phyloP scores from a whole-genome alignment of 2,888 invertebrate species.

The Tholera decimalis region DNA sequence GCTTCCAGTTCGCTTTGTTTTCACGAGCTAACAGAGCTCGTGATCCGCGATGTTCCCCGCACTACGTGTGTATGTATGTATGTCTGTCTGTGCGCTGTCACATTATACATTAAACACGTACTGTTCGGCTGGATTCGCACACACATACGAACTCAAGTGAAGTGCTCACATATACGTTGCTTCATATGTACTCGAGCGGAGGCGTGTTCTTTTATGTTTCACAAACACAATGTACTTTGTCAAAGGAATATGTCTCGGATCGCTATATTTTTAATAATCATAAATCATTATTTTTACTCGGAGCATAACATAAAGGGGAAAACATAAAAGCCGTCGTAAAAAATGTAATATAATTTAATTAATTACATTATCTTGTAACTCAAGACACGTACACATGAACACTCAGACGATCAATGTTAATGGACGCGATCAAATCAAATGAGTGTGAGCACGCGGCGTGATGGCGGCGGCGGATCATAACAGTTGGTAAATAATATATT shows the following conservation, averaged over 20 bases:
- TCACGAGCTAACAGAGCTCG: conserved; percentile 11
- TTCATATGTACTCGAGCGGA: no score
- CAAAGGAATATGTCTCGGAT: not conserved
- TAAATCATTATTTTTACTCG: conserved; percentile 1
- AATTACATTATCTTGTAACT: conserved; percentile 18
- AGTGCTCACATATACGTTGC: no score
- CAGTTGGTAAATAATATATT: conserved; percentile 37
- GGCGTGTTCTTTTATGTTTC: no score
- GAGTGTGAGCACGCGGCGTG: not conserved
- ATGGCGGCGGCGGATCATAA: conserved; percentile 9
- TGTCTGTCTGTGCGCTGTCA: not conserved
- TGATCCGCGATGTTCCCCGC: conserved; percentile 19
- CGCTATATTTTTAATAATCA: conserved; percentile 3
- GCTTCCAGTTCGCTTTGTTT: no score
- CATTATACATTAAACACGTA: no score
- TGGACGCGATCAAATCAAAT: conserved; percentile 4
- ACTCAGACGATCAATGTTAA: conserved; percentile 16
- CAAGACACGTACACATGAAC: no score
- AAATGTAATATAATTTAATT: conserved; percentile 26
- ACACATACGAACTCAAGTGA: conserved; percentile 2
- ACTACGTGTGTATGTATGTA: not conserved
- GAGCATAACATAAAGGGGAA: no score
- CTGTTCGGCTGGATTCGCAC: no score
- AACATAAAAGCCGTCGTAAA: not conserved
- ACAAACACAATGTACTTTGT: not conserved